phyloP scores from a whole-genome alignment of 2,797 vertebrate species.

The Gymnocypris eckloni region DNA sequence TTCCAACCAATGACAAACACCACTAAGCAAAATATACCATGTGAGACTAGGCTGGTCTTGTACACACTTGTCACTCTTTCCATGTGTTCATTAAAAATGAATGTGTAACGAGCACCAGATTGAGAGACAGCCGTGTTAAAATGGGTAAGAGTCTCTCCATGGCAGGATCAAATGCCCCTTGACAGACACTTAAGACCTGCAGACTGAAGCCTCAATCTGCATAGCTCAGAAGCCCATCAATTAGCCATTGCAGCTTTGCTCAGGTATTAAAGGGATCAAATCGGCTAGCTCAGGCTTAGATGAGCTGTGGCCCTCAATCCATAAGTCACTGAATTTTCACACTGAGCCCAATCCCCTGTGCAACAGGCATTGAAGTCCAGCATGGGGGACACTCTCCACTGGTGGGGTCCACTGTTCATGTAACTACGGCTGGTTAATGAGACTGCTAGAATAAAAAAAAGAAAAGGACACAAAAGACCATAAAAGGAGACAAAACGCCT shows the following conservation, averaged over 20 bases:
- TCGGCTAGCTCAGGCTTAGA: slow-evolving; percentile 70
- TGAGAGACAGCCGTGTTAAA: background rate
- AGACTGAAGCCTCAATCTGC: slow-evolving; percentile 69
- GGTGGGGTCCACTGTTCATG: slow-evolving; percentile 35
- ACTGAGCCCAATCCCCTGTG: slow-evolving; percentile 60
- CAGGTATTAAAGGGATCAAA: slow-evolving; percentile 77
- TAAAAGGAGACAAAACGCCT: background rate
- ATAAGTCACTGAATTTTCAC: slow-evolving; percentile 68
- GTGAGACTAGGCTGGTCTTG: background rate
- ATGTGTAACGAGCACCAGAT: background rate
- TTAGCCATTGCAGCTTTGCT: slow-evolving; percentile 76
- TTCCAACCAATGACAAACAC: background rate
- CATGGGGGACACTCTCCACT: slow-evolving; percentile 50
- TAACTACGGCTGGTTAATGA: slow-evolving; percentile 28
- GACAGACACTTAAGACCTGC: slow-evolving; percentile 70
- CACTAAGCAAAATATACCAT: background rate
- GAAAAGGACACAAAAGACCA: background rate
- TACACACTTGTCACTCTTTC: background rate
- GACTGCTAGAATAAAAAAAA: background rate
- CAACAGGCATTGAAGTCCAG: slow-evolving; percentile 40
- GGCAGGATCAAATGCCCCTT: slow-evolving; percentile 51
- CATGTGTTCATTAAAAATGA: background rate
- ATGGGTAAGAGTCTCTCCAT: background rate
- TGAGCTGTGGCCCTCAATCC: slow-evolving; percentile 60
- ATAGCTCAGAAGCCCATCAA: slow-evolving; percentile 77